These are phyloP conservation scores for Cistogaster globosa DNA, from an alignment of 2,888 invertebrate genomes.

Conservation along the genomic window DNA sequence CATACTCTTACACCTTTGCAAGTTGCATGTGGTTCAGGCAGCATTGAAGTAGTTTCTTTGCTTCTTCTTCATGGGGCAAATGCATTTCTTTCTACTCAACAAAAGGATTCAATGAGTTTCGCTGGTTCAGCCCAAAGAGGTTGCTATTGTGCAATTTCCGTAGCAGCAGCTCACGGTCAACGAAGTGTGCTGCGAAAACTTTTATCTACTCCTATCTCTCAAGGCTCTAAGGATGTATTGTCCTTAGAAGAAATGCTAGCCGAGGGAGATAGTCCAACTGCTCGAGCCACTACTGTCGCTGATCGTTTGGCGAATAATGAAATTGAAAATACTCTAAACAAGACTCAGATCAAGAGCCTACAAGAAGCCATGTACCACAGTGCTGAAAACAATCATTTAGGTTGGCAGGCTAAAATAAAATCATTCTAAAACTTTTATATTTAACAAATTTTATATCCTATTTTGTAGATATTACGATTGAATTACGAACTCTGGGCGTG, in stretches of 20 bases:
- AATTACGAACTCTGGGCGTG: slow-evolving; percentile 92
- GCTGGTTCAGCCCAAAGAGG: slow-evolving; percentile 93
- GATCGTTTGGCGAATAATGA: slow-evolving; percentile 63
- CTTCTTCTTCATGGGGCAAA: slow-evolving; percentile 93
- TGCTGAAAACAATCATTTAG: slow-evolving; percentile 94
- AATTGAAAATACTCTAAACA: slow-evolving; percentile 85
- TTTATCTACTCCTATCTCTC: slow-evolving; percentile 88
- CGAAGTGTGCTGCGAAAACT: slow-evolving; percentile 90
- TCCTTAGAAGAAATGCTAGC: slow-evolving; percentile 95
- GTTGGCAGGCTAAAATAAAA: slow-evolving; percentile 82
- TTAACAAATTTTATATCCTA: background rate
- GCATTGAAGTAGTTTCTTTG: slow-evolving; percentile 90
- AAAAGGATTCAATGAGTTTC: slow-evolving; percentile 92
- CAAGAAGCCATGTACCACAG: slow-evolving; percentile 98
- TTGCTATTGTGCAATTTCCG: slow-evolving; percentile 94
- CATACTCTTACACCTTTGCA: slow-evolving; percentile 94
- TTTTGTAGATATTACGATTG: slow-evolving; percentile 91
- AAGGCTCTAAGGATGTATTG: slow-evolving; percentile 88
- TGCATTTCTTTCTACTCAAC: slow-evolving; percentile 92
- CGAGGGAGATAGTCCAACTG: slow-evolving; percentile 86
- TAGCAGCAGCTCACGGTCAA: slow-evolving; percentile 95
- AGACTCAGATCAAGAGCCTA: slow-evolving; percentile 91
- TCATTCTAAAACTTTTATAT: background rate
- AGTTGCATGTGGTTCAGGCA: slow-evolving; percentile 92
- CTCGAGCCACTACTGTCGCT: slow-evolving; percentile 78